These are phyloP conservation scores for Etheostoma perlongum DNA, from an alignment of 2,797 vertebrate species.

Conservation along the genomic window DNA sequence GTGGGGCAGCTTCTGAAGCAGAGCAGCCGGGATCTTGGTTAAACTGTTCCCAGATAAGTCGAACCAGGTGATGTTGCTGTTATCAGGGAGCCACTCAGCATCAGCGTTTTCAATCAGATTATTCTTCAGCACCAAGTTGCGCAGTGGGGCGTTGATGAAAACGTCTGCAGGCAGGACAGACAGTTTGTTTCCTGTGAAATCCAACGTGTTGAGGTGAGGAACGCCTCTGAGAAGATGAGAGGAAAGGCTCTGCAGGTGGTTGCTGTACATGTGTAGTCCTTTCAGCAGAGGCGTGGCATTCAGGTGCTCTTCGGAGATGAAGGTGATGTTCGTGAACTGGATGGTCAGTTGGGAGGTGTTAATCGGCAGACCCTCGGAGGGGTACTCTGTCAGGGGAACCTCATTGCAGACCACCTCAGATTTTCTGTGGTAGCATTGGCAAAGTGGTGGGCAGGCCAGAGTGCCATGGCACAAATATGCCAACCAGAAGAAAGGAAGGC, in stretches of 20 bases:
- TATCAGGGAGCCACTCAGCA: constrained; percentile 69
- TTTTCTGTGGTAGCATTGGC: constrained; percentile 70
- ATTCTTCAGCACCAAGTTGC: constrained; percentile 77
- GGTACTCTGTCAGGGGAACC: constrained; percentile 69
- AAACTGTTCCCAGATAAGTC: constrained; percentile 80
- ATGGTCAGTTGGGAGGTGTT: constrained; percentile 79
- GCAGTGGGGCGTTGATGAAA: constrained; percentile 76
- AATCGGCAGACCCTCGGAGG: constrained; percentile 61
- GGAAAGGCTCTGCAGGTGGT: constrained; percentile 73
- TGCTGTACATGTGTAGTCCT: constrained; percentile 78
- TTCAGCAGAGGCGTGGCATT: constrained; percentile 60
- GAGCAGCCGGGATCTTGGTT: constrained; percentile 40
- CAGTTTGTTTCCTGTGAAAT: constrained; percentile 80
- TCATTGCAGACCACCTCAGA: constrained; percentile 77
- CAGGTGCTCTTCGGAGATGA: constrained; percentile 71
- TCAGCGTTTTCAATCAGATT: constrained; percentile 67
- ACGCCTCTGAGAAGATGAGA: constrained; percentile 76
- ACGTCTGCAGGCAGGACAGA: constrained; percentile 61
- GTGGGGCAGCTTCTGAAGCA: constrained; percentile 68
- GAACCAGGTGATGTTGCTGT: constrained; percentile 78
- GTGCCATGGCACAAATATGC: constrained; percentile 43
- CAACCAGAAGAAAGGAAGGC: constrained; percentile 61
- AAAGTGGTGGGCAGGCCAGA: constrained; percentile 71
- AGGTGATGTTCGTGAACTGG: constrained; percentile 80
- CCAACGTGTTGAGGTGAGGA: constrained; percentile 74